Evolutionary conservation across 2,113 vertebrate species (phyloP).

Genomic region (Peromyscus maniculatus): DNA sequence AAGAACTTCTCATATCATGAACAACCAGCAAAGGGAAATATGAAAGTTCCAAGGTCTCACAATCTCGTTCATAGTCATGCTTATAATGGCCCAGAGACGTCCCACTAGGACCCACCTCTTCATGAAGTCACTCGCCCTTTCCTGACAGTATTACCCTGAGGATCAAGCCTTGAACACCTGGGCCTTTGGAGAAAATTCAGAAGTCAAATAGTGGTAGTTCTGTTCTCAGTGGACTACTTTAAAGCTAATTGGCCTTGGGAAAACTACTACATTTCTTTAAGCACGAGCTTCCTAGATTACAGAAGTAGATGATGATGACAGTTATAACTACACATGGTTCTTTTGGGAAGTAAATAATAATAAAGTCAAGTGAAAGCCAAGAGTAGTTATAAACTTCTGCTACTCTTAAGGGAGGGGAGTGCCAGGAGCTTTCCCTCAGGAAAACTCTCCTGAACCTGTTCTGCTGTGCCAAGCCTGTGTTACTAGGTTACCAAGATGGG

Average conservation of each 20-base stretch:
- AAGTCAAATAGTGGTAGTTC: neutral
- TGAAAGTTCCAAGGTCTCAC: too few relatives aligned
- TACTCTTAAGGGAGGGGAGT: neutral
- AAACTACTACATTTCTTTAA: constrained; percentile 11
- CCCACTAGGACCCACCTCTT: neutral
- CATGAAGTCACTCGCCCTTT: neutral
- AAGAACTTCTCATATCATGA: neutral
- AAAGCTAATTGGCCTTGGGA: neutral
- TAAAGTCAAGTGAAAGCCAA: constrained; percentile 14
- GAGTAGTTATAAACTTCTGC: neutral
- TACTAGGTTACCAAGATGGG: constrained; percentile 39
- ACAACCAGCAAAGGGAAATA: neutral
- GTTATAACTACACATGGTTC: neutral
- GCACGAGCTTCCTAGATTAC: neutral
- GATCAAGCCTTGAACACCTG: neutral
- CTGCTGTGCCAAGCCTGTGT: neutral
- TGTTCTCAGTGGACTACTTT: neutral
- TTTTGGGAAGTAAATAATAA: constrained; percentile 10
- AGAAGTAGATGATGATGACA: neutral
- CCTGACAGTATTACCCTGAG: neutral
- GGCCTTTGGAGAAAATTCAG: neutral
- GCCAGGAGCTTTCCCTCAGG: neutral
- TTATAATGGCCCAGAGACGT: neutral
- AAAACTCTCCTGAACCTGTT: neutral
- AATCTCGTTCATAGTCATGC: neutral